phyloP scores from a whole-genome alignment of 2,797 vertebrate genomes.

The Eulemur mongoz region DNA sequence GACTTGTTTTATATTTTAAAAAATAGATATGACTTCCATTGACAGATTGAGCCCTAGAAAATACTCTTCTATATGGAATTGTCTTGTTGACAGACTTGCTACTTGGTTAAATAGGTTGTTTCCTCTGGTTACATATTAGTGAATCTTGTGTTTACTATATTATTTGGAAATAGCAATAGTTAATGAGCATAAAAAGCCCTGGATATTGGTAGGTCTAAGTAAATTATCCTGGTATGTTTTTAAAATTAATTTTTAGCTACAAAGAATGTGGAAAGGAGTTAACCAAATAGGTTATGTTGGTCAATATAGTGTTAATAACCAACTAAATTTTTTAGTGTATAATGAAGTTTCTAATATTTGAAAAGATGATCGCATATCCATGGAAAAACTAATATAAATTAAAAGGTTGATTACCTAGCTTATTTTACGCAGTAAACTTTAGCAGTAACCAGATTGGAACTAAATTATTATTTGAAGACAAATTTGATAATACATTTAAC shows the following conservation, averaged over 20 bases:
- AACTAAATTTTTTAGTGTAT: background rate
- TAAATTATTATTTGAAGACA: slow-evolving; percentile 41
- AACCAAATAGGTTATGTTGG: background rate
- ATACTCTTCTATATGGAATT: background rate
- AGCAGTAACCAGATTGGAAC: background rate
- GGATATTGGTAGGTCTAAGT: background rate
- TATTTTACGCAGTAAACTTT: background rate
- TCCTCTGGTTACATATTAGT: background rate
- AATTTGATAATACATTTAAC: slow-evolving; percentile 24
- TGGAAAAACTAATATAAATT: background rate
- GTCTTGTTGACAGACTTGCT: background rate
- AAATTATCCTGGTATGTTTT: background rate
- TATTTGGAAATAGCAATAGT: background rate
- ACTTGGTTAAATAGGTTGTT: background rate
- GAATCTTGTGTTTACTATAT: background rate
- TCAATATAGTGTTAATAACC: background rate
- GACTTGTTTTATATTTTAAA: slow-evolving; percentile 10
- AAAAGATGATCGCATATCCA: background rate
- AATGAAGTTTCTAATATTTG: background rate
- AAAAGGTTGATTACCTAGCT: background rate
- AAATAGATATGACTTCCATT: background rate
- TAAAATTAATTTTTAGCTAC: slow-evolving; percentile 15
- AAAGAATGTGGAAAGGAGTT: background rate
- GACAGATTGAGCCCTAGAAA: background rate
- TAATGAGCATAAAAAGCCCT: background rate